These are phyloP conservation scores for Acronicta aceris DNA, from an alignment of 2,888 invertebrate genomes.

Conservation along the genomic window DNA sequence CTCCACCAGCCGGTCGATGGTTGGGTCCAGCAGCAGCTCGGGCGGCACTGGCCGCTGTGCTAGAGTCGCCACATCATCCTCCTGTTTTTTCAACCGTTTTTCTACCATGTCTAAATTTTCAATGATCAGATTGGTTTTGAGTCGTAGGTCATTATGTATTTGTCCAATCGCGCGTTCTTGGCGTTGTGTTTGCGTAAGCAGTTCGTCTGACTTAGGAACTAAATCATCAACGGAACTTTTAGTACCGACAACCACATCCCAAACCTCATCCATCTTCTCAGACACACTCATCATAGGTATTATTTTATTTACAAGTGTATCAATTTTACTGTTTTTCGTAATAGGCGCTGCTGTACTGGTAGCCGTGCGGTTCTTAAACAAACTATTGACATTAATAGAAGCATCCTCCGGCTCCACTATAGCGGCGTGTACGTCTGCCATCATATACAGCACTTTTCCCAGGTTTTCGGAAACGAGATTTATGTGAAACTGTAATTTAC, in stretches of 20 bases:
- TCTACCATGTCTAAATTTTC: conserved; percentile 96
- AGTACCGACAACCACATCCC: conserved; percentile 96
- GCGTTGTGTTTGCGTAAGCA: conserved; percentile 95
- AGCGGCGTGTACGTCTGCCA: conserved; percentile 95
- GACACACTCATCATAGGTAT: conserved; percentile 95
- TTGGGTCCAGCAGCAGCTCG: conserved; percentile 92
- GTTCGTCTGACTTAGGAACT: conserved; percentile 95
- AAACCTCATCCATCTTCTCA: conserved; percentile 97
- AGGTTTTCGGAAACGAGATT: conserved; percentile 95
- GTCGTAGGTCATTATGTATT: conserved; percentile 94
- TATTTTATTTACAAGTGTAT: conserved; percentile 94
- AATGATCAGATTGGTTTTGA: conserved; percentile 96
- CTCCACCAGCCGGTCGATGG: conserved; percentile 94
- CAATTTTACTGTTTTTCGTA: conserved; percentile 92
- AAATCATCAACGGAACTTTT: conserved; percentile 96
- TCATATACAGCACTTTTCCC: conserved; percentile 93
- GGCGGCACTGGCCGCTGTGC: conserved; percentile 93
- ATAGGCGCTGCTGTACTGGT: conserved; percentile 90
- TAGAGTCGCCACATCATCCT: conserved; percentile 94
- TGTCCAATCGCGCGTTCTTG: conserved; percentile 96
- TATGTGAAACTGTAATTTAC: conserved; percentile 95
- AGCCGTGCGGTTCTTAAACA: conserved; percentile 87
- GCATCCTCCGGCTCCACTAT: conserved; percentile 93
- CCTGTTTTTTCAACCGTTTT: conserved; percentile 94
- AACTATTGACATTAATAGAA: conserved; percentile 84